These are phyloP conservation scores for Pollenia griseotomentosa DNA, from an alignment of 2,888 invertebrate species.

Conservation along the genomic window DNA sequence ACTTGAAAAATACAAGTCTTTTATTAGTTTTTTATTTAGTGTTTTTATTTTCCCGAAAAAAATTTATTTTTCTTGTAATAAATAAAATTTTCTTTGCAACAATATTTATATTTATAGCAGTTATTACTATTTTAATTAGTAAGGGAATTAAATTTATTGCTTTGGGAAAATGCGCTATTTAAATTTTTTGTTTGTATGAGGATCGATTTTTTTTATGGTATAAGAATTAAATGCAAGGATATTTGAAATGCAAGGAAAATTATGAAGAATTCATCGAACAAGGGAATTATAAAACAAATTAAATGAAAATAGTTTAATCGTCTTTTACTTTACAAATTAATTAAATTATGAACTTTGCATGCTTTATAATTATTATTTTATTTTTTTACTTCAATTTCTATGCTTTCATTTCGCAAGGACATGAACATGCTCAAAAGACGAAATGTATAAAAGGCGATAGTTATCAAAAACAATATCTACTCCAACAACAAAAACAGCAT, in stretches of 20 bases:
- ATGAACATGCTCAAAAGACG: neutral
- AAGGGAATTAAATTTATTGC: constrained; percentile 13
- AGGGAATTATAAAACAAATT: neutral
- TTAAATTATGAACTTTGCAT: constrained; percentile 46
- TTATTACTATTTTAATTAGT: constrained; percentile 38
- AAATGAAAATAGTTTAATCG: neutral
- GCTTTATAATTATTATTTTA: neutral
- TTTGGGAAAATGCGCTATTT: neutral
- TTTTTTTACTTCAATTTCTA: neutral
- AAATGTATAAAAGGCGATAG: constrained; percentile 5
- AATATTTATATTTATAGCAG: neutral
- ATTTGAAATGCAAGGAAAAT: neutral
- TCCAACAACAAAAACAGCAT: neutral
- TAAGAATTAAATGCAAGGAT: too few species aligned
- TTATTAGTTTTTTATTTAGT: neutral
- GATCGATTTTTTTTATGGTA: too few species aligned
- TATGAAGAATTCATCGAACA: too few species aligned
- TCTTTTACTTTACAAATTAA: constrained; percentile 42
- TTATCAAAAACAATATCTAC: constrained; percentile 29
- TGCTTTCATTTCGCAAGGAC: constrained; percentile 8
- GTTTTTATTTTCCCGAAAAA: neutral
- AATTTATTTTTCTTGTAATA: neutral
- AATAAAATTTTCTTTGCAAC: too few species aligned
- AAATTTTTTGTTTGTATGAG: neutral
- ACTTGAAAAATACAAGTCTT: constrained; percentile 40